phyloP scores from a whole-genome alignment of 2,888 invertebrate genomes.

The Drosophila borborema region DNA sequence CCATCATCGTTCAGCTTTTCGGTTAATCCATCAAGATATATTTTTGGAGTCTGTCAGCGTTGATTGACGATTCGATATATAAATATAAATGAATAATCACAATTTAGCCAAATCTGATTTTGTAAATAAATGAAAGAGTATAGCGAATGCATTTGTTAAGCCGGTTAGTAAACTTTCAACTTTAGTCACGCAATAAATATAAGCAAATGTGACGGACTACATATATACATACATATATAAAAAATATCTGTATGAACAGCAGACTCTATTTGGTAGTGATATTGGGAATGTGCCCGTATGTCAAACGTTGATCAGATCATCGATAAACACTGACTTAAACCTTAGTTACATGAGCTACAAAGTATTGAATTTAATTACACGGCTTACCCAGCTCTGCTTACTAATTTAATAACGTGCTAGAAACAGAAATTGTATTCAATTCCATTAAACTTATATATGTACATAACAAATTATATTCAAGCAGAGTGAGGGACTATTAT shows the following conservation, averaged over 20 bases:
- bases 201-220: background rate
- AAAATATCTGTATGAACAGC: background rate
- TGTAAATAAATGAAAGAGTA: background rate
- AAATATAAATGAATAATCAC: background rate
- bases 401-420: background rate
- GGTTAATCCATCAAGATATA: constrained; percentile 39
- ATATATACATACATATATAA: background rate
- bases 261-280: background rate
- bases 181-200: background rate
- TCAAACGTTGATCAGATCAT: background rate
- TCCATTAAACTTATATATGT: background rate
- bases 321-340: background rate
- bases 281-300: background rate
- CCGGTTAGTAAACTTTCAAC: background rate
- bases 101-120: background rate
- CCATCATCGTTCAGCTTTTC: constrained; percentile 28
- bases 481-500: background rate
- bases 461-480: background rate
- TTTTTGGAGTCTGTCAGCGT: constrained; percentile 3
- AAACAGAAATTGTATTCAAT: background rate
- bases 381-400: background rate
- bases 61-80: constrained; percentile 1
- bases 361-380: background rate
- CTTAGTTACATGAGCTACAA: background rate
- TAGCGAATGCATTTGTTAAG: background rate